Conservation (phyloP, 2,113 vertebrate genomes). For the Etheostoma spectabile region DNA sequence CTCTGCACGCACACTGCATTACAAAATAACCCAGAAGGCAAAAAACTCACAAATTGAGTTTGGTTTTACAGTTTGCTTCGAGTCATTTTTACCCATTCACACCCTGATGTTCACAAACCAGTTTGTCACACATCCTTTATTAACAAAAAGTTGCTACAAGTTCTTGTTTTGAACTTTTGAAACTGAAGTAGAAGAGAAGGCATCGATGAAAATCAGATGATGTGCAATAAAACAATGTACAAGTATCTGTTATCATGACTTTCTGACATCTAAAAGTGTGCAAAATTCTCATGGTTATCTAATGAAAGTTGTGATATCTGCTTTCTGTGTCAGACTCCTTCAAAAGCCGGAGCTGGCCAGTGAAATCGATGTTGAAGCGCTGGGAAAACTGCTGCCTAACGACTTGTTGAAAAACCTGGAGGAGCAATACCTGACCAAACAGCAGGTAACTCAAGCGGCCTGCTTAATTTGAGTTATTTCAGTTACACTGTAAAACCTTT, state of each 20-base stretch:
- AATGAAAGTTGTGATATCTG: background rate
- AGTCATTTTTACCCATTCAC: background rate
- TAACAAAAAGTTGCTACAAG: background rate
- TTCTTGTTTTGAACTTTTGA: background rate
- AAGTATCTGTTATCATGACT: no score
- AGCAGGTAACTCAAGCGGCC: conserved; percentile 80
- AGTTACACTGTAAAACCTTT: no score
- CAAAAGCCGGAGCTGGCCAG: conserved; percentile 74
- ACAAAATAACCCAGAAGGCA: background rate
- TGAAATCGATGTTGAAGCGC: conserved; percentile 74
- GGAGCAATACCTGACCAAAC: conserved; percentile 81
- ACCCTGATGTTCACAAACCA: background rate
- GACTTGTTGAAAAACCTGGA: conserved; percentile 81
- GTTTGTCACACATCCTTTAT: no score
- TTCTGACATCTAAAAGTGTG: background rate
- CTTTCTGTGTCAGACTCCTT: conserved; percentile 84
- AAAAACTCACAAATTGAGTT: background rate
- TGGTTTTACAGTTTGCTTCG: background rate
- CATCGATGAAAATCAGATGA: background rate
- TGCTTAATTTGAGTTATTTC: background rate
- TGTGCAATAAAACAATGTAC: no score
- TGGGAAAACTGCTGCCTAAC: conserved; percentile 86
- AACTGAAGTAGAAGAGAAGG: background rate
- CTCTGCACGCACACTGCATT: background rate
- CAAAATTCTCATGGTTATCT: background rate